Evolutionary conservation across 2,797 vertebrate species (phyloP).

Genomic region (Tapirus indicus): DNA sequence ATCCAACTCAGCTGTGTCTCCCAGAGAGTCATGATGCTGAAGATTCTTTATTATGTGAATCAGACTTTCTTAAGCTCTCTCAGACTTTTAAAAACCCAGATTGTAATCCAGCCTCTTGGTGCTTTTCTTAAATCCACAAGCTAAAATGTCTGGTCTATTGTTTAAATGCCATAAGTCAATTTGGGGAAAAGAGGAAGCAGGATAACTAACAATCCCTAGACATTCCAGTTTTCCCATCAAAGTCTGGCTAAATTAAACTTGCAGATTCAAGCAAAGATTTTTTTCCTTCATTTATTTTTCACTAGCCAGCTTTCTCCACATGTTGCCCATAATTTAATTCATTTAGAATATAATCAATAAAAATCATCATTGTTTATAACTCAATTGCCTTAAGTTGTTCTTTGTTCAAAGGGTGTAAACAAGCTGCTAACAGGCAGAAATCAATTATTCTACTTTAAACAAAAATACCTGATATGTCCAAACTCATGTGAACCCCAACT

Average conservation of each 20-base stretch:
- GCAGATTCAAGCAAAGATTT: neutral
- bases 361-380: neutral
- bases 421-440: neutral
- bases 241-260: slow-evolving; percentile 32
- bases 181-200: neutral
- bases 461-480: neutral
- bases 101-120: neutral
- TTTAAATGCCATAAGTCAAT: neutral
- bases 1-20: neutral
- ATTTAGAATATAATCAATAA: neutral
- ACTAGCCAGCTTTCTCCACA: neutral
- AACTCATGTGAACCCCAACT: neutral
- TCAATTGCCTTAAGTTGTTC: neutral
- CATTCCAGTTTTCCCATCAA: slow-evolving; percentile 14
- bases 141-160: neutral
- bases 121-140: neutral
- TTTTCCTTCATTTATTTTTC: neutral
- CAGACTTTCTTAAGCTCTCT: neutral
- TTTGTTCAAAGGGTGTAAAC: slow-evolving; percentile 46
- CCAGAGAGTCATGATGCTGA: neutral
- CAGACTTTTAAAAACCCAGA: neutral
- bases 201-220: neutral
- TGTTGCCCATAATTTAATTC: neutral
- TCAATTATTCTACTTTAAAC: slow-evolving; percentile 1
- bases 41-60: neutral